phyloP scores from a whole-genome alignment of 2,113 vertebrate species.

The Poicephalus gulielmi region DNA sequence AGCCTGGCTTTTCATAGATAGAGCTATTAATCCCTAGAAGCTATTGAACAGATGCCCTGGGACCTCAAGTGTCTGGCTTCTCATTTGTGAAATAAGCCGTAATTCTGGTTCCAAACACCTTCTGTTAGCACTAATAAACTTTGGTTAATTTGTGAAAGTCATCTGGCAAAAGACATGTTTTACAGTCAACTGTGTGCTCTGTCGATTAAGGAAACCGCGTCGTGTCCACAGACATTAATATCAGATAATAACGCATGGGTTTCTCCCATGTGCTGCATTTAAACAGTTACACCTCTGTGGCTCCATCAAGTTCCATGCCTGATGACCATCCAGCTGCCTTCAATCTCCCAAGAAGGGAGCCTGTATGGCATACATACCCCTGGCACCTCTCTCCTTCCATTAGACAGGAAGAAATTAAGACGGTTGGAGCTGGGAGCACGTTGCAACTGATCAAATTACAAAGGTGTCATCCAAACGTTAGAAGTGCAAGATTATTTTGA shows the following conservation, averaged over 20 bases:
- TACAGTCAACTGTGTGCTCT: neutral
- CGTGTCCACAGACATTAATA: neutral
- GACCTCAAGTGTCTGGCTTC: neutral
- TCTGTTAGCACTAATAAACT: neutral
- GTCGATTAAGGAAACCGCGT: neutral
- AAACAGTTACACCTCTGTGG: accelerated
- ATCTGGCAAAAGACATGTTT: neutral
- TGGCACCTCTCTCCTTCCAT: neutral
- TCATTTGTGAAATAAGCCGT: neutral
- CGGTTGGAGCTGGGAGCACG: neutral
- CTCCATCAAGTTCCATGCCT: accelerated
- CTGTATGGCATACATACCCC: neutral
- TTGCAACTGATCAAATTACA: neutral
- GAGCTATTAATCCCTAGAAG: neutral
- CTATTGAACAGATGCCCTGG: neutral
- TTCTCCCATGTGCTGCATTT: neutral
- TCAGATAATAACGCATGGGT: neutral
- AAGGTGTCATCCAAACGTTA: neutral
- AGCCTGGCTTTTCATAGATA: neutral
- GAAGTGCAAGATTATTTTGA: neutral
- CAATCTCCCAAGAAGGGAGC: neutral
- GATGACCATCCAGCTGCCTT: neutral
- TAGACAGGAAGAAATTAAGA: neutral
- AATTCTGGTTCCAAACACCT: neutral
- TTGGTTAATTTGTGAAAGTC: neutral